Conservation (phyloP, 23 tunicate genomes). For the Corella eumyota region DNA sequence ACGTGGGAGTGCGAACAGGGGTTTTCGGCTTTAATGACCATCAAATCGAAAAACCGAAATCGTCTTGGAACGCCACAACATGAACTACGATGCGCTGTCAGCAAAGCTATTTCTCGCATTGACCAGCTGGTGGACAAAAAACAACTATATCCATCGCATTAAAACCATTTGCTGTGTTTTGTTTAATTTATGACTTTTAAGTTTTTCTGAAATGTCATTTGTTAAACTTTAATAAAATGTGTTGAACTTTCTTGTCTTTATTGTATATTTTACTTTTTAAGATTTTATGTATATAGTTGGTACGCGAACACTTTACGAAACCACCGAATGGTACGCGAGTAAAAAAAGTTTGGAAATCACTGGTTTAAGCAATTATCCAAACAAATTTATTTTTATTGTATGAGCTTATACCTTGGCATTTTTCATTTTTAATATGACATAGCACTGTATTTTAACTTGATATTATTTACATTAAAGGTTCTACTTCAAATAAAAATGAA, state of each 20-base stretch:
- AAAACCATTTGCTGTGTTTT: conserved; percentile 33
- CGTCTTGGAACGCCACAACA: conserved; percentile 31
- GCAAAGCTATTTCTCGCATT: conserved; percentile 44
- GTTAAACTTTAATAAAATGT: conserved; percentile 6
- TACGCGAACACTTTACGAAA: conserved; percentile 32
- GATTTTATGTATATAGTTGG: conserved; percentile 17
- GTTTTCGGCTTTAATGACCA: too few relatives aligned
- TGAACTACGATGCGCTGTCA: conserved; percentile 55
- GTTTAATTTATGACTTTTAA: conserved; percentile 5
- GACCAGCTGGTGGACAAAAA: conserved; percentile 49
- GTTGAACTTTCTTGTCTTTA: too few relatives aligned
- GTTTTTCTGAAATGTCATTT: conserved; percentile 9
- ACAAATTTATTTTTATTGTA: too few relatives aligned
- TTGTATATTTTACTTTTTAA: too few relatives aligned
- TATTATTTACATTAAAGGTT: too few relatives aligned
- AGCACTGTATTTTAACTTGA: too few relatives aligned
- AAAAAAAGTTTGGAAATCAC: conserved; percentile 41
- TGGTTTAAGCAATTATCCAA: too few relatives aligned
- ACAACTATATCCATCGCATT: conserved; percentile 47
- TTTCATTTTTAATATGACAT: too few relatives aligned
- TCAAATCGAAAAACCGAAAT: too few relatives aligned
- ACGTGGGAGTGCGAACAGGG: too few relatives aligned
- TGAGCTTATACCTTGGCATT: too few relatives aligned
- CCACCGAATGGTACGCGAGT: conserved; percentile 31
- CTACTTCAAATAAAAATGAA: too few relatives aligned